A percentile compares a stretch with the other conserved stretches of the same genome.
These are phyloP conservation scores for Rallus limicola DNA, from an alignment of 2,113 vertebrate species.

Conservation along the genomic window DNA sequence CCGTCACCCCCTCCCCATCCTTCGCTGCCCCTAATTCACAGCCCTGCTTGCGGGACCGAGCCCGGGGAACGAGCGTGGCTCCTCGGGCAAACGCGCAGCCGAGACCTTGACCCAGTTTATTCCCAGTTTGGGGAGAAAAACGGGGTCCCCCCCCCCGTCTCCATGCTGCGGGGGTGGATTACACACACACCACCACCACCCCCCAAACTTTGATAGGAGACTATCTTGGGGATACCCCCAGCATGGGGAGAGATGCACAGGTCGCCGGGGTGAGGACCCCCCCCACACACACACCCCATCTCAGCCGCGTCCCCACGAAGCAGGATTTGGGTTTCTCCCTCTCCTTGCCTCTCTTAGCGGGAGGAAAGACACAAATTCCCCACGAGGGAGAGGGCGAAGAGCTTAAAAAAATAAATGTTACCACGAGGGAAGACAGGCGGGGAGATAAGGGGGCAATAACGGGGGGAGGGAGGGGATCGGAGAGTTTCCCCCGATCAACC, in stretches of 20 bases:
- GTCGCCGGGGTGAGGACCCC: neutral
- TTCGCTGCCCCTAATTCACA: neutral
- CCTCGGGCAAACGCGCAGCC: neutral
- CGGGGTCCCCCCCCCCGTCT: neutral
- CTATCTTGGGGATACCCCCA: rapidly evolving
- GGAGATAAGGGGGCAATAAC: no score
- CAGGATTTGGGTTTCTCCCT: rapidly evolving
- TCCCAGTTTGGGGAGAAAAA: neutral
- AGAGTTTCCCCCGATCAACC: neutral
- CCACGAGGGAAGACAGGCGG: neutral
- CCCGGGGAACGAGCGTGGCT: neutral
- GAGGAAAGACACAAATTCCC: neutral
- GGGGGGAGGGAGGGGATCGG: no score
- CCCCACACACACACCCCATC: neutral
- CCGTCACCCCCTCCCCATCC: no score
- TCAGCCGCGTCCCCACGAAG: neutral
- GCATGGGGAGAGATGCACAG: neutral
- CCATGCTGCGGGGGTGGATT: rapidly evolving
- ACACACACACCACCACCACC: no score
- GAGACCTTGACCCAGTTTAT: slow-evolving; percentile 14
- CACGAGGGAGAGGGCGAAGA: rapidly evolving
- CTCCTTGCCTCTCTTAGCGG: rapidly evolving
- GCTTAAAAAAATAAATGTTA: neutral
- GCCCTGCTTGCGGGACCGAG: neutral
- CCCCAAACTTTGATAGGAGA: neutral